A percentile compares a stretch with the other conserved stretches of the same genome.
phyloP scores from a whole-genome alignment of 1,140 invertebrate species.

The Macrocentrus cingulum region DNA sequence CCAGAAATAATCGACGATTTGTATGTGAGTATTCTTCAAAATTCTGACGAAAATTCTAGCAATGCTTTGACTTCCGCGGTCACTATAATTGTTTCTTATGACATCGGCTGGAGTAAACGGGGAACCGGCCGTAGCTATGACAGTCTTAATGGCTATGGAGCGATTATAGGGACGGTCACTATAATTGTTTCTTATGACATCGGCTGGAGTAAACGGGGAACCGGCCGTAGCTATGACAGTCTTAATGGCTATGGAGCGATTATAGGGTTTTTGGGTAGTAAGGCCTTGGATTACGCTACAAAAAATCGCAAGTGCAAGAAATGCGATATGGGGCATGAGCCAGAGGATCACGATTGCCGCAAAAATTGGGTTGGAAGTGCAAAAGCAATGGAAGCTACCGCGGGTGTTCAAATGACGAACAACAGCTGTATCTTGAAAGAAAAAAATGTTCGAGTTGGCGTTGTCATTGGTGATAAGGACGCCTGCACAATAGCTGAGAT shows the following conservation, averaged over 20 bases:
- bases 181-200: constrained; percentile 11
- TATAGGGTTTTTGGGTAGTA: not conserved
- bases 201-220: not conserved
- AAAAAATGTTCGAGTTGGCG: not conserved
- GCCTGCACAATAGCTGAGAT: not conserved
- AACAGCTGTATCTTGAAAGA: not conserved
- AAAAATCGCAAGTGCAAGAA: constrained; percentile 2
- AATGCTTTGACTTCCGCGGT: no score
- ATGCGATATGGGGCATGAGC: not conserved
- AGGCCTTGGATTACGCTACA: not conserved
- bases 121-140: no score
- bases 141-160: not conserved
- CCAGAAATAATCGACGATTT: no score
- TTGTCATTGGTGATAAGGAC: constrained; percentile 10
- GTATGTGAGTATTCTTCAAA: no score
- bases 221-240: not conserved
- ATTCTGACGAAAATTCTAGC: no score
- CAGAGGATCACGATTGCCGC: not conserved
- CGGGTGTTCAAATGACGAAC: not conserved
- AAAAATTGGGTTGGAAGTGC: constrained; percentile 4
- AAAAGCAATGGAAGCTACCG: constrained; percentile 6
- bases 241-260: constrained; percentile 1
- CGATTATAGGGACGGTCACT: not conserved
- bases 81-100: not conserved
- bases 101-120: not conserved